phyloP scores from a whole-genome alignment of 2,888 invertebrate genomes.

The Ferdinandea cuprea region DNA sequence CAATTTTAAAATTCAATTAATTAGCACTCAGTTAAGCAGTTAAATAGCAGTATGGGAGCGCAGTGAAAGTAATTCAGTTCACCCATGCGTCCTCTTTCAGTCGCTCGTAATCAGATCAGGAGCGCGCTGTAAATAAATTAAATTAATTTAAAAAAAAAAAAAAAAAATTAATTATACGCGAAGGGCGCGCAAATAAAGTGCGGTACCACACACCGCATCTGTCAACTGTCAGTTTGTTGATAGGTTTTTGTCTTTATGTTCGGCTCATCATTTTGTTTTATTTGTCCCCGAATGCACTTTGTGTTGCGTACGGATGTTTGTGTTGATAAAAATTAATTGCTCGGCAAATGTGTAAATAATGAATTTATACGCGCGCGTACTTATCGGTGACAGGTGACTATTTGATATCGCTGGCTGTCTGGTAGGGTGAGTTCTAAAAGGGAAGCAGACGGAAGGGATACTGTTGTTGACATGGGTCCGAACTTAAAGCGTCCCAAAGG shows the following conservation, averaged over 20 bases:
- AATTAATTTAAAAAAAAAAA: too few relatives aligned
- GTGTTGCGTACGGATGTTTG: neutral
- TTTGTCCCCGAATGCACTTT: constrained; percentile 16
- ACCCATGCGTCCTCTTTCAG: neutral
- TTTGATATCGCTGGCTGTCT: too few relatives aligned
- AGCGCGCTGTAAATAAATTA: constrained; percentile 39
- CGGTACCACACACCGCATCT: constrained; percentile 42
- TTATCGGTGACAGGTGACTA: neutral
- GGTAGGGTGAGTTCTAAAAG: too few relatives aligned
- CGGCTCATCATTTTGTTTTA: neutral
- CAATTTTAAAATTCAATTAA: constrained; percentile 72
- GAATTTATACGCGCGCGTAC: constrained; percentile 6
- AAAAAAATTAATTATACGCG: constrained; percentile 52
- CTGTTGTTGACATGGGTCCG: too few relatives aligned
- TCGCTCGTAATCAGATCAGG: constrained; percentile 25
- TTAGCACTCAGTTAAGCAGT: constrained; percentile 50
- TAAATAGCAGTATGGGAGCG: constrained; percentile 11
- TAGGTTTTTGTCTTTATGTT: constrained; percentile 9
- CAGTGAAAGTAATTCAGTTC: constrained; percentile 35
- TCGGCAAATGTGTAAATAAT: neutral
- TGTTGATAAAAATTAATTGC: constrained; percentile 25
- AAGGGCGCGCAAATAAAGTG: neutral
- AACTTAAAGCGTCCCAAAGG: too few relatives aligned
- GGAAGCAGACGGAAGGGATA: too few relatives aligned
- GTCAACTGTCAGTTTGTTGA: constrained; percentile 60